Conservation (phyloP, 2,113 vertebrate species). For the Montifringilla adamsi region DNA sequence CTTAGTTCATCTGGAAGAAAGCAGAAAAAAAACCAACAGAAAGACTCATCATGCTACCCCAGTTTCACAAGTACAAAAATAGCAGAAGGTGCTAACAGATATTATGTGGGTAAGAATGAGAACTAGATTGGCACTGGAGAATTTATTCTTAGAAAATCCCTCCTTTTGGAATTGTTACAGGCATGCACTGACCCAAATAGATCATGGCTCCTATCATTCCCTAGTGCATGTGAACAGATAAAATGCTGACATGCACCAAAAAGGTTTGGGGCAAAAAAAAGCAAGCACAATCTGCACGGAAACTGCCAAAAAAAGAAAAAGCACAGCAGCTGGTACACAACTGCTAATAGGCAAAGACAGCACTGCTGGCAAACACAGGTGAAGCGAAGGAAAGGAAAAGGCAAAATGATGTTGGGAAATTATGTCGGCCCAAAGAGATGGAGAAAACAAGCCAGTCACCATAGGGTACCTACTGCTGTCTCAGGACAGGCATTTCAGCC, state of each 20-base stretch:
- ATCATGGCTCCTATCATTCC: conserved; percentile 10
- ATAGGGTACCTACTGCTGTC: neutral
- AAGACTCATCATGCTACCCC: neutral
- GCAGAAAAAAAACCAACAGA: neutral
- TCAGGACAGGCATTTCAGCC: neutral
- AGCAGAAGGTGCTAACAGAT: neutral
- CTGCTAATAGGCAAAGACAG: conserved; percentile 18
- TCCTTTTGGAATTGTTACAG: conserved; percentile 8
- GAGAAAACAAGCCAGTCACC: neutral
- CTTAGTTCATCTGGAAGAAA: neutral
- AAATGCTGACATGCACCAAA: conserved; percentile 15
- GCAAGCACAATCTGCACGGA: neutral
- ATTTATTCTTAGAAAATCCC: conserved; percentile 38
- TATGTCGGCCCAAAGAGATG: neutral
- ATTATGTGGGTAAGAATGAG: conserved; percentile 14
- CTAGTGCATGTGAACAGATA: neutral
- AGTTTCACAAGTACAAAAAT: conserved; percentile 21
- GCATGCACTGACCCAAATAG: conserved; percentile 39
- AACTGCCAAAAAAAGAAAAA: conserved; percentile 7
- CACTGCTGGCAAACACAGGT: neutral
- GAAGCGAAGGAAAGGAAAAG: neutral
- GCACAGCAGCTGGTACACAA: neutral
- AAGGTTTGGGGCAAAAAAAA: conserved; percentile 1
- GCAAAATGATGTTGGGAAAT: neutral
- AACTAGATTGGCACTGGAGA: neutral